Conservation (phyloP, 2,888 invertebrate species). For the Cerastis leucographa region DNA sequence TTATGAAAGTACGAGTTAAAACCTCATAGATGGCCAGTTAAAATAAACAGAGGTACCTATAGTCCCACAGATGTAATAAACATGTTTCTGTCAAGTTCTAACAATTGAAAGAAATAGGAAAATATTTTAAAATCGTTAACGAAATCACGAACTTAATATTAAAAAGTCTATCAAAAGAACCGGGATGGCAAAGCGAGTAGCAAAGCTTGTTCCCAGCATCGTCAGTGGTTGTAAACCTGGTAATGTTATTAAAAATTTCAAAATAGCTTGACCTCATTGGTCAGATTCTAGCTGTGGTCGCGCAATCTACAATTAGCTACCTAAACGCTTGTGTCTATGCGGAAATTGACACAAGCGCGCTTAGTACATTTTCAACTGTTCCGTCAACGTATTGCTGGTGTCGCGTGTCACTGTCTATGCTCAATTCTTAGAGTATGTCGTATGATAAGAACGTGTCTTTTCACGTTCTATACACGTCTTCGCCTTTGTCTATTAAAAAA, state of each 20-base stretch:
- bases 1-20: background rate
- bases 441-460: background rate
- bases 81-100: background rate
- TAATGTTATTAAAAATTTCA: too few species aligned
- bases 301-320: too few species aligned
- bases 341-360: too few species aligned
- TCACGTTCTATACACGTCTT: background rate
- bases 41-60: background rate
- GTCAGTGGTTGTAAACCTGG: too few species aligned
- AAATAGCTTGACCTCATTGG: too few species aligned
- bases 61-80: background rate
- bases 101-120: background rate
- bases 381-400: background rate
- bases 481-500: background rate
- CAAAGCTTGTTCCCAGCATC: too few species aligned
- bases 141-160: background rate
- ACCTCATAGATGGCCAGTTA: background rate
- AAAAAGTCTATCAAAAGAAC: background rate
- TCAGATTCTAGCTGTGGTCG: too few species aligned
- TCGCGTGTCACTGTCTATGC: background rate
- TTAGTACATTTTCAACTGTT: background rate
- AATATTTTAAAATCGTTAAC: background rate
- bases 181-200: too few species aligned
- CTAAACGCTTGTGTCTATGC: too few species aligned
- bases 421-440: background rate